phyloP scores from a whole-genome alignment of 1,140 invertebrate genomes.

The Neuroterus valhalla region DNA sequence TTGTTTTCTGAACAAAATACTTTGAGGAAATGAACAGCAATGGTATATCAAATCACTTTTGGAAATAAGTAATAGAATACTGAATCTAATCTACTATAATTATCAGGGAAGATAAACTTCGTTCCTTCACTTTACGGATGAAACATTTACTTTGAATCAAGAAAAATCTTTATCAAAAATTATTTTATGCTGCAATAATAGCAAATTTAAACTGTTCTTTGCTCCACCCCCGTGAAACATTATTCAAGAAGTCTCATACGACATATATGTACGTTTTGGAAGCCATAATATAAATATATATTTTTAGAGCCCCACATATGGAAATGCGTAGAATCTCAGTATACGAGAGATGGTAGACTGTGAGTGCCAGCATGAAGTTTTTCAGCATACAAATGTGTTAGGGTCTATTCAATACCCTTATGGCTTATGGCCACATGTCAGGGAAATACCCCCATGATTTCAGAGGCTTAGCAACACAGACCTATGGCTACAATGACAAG shows the following conservation, averaged over 20 bases:
- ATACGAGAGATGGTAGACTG: neutral
- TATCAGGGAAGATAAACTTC: no score
- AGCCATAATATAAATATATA: conserved; percentile 12
- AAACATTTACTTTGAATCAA: no score
- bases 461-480: neutral
- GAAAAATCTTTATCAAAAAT: no score
- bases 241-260: conserved; percentile 5
- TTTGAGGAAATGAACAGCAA: no score
- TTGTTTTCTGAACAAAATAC: no score
- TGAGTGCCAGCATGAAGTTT: conserved; percentile 17
- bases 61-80: no score
- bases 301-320: neutral
- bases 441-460: conserved; percentile 19
- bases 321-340: neutral
- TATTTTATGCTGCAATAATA: no score
- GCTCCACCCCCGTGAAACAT: neutral
- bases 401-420: neutral
- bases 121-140: no score
- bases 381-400: neutral
- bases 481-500: neutral
- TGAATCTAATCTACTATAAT: no score
- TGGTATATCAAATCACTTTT: no score
- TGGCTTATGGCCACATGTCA: conserved; percentile 9
- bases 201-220: neutral
- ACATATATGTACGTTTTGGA: neutral